Evolutionary conservation across 2,113 vertebrate species (phyloP).

Genomic region (Muscicapa adusta): DNA sequence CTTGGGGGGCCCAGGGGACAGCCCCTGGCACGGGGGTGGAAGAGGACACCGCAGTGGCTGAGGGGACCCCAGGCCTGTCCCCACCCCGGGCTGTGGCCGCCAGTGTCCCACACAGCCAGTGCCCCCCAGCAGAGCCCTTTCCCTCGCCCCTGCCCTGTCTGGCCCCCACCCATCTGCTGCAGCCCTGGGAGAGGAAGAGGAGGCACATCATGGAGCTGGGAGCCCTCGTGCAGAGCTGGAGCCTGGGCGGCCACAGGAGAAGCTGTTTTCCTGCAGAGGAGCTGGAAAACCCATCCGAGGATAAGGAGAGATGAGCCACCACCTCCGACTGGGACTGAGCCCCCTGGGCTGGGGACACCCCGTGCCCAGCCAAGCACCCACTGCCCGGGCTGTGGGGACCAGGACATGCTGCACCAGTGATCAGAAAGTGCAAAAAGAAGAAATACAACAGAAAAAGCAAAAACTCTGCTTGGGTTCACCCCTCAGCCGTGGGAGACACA

Average conservation of each 20-base stretch:
- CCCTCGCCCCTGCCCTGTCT: accelerated
- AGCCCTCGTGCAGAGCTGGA: not conserved
- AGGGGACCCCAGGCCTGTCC: not conserved
- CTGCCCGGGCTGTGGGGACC: not conserved
- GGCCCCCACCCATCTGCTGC: not conserved
- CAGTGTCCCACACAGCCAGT: not conserved
- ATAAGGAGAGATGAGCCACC: not conserved
- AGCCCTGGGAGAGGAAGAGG: not conserved
- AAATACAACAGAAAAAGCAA: not conserved
- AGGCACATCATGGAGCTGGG: not conserved
- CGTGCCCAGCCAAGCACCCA: not conserved
- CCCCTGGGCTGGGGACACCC: not conserved
- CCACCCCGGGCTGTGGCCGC: not conserved
- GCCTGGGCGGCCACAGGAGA: accelerated
- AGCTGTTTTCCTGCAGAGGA: not conserved
- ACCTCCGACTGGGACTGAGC: accelerated
- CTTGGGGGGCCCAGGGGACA: not conserved
- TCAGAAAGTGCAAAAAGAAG: not conserved
- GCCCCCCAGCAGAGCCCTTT: not conserved
- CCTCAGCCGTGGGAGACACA: not conserved
- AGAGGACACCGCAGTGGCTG: not conserved
- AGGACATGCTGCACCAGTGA: not conserved
- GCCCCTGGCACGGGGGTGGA: not conserved
- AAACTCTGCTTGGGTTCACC: not conserved
- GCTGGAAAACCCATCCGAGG: not conserved